phyloP scores from a whole-genome alignment of 2,888 invertebrate genomes.

The Antitype chi region DNA sequence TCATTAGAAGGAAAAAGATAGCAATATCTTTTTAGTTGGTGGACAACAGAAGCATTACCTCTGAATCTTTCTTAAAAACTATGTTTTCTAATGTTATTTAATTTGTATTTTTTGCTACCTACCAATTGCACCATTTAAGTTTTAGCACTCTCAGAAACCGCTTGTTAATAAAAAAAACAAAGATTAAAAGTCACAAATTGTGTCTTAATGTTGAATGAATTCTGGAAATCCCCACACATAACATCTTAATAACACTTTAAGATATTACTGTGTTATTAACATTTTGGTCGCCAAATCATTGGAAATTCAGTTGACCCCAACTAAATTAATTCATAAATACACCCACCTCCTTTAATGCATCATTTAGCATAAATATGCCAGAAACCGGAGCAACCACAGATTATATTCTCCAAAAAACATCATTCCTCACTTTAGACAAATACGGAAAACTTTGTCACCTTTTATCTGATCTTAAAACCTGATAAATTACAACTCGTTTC shows the following conservation, averaged over 20 bases:
- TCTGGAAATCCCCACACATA: not conserved
- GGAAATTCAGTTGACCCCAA: not conserved
- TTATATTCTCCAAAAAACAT: conserved; percentile 12
- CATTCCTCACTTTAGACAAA: conserved; percentile 42
- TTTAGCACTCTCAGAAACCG: not conserved
- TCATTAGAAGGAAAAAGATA: no score
- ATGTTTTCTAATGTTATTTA: not conserved
- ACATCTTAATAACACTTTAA: not conserved
- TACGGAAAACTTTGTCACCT: conserved; percentile 47
- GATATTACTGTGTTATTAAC: conserved; percentile 4
- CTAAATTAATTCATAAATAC: conserved; percentile 11
- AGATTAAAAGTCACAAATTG: no score
- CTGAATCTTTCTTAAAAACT: not conserved
- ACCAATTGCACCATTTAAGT: not conserved
- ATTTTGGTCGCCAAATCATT: conserved; percentile 10
- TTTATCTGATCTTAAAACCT: conserved; percentile 52
- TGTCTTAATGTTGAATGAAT: not conserved
- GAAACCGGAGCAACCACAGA: conserved; percentile 28
- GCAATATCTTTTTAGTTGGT: no score
- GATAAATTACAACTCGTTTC: conserved; percentile 55
- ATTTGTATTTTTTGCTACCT: not conserved
- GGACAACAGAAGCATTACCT: no score
- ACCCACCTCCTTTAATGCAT: conserved; percentile 26
- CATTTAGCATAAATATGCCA: conserved; percentile 29
- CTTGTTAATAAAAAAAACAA: no score